Evolutionary conservation across 2,888 invertebrate species (phyloP), one percentile per base, ranked within the genome.

Genomic region (Diarsia brunnea): DNA sequence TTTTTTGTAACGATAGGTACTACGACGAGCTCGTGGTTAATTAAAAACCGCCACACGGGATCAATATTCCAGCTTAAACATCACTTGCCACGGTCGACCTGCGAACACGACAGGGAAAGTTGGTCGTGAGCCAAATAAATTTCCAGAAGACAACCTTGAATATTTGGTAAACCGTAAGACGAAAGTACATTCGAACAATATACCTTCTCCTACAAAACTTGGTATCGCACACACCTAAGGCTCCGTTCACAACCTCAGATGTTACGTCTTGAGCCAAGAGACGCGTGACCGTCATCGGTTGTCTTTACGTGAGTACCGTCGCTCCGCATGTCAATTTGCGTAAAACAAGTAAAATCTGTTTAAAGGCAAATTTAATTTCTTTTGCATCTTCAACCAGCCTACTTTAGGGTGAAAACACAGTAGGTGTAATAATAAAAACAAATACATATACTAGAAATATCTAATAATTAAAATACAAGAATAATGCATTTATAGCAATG

Each of bases 111-210:
- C 4, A n/a, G 4, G 38, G 49, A 65, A 55, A 24, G 12, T 53
- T 45, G 78, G 10, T 72, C 16, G n/a, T 31, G 43, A 53, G 58
- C 69, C 53, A 79, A 79, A 71, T 45, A 78, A n/a, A 69, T 78
- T 72, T 66, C 67, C 58, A 73, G 69, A 84, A 58, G n/a, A 51
- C 45, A 73, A 61, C 53, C 70, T 84, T 81, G 67, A 66, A 71
- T 84, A 68, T 73, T 51, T 45, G 16, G 38, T 67, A 60, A 72
- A 64, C 58, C 43, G 38, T 63, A 21, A 69, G n/a, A n/a, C 51
- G 31, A 65, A 73, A 45, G 19, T 53, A 24, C 58, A 51, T 21
- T 55, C 38, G 19, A 71, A 61, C 31, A 19, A 64, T 65, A 81
- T 73, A 45, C 47, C 16, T 16, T 43, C 55, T n/a, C 19, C n/a